Evolutionary conservation across 2,113 vertebrate species (phyloP).

Genomic region (Lutjanus erythropterus): DNA sequence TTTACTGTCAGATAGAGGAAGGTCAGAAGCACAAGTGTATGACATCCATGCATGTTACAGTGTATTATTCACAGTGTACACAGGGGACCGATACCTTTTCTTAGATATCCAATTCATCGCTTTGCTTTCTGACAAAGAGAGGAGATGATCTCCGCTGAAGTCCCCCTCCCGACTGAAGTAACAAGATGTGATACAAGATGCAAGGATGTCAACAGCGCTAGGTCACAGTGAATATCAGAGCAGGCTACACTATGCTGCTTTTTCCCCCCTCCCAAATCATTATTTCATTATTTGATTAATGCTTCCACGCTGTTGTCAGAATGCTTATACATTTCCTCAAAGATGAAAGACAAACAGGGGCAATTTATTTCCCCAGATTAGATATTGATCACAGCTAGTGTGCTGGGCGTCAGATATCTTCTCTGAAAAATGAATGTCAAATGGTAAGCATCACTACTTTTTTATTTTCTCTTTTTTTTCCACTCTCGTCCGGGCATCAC

Average conservation of each 20-base stretch:
- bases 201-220: conserved; percentile 73
- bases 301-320: conserved; percentile 79
- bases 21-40: conserved; percentile 86
- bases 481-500: not conserved
- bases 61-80: conserved; percentile 83
- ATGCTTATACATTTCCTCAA: conserved; percentile 85
- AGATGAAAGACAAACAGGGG: conserved; percentile 87
- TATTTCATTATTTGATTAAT: conserved; percentile 86
- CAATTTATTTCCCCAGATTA: conserved; percentile 89
- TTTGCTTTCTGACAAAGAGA: conserved; percentile 76
- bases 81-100: conserved; percentile 83
- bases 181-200: conserved; percentile 76
- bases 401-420: conserved; percentile 82
- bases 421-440: conserved; percentile 84
- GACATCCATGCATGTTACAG: conserved; percentile 82
- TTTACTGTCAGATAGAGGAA: conserved; percentile 85
- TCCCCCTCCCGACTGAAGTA: conserved; percentile 61
- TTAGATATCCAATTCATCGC: conserved; percentile 81
- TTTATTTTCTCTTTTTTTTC: conserved; percentile 39
- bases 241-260: conserved; percentile 39
- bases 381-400: conserved; percentile 87
- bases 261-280: conserved; percentile 64
- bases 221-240: conserved; percentile 76
- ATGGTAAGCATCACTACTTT: conserved; percentile 60
- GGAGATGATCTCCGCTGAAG: conserved; percentile 78